Evolutionary conservation across 1,140 invertebrate species (phyloP), one percentile per base, ranked within the genome.

Genomic region (Ectropis grisescens): DNA sequence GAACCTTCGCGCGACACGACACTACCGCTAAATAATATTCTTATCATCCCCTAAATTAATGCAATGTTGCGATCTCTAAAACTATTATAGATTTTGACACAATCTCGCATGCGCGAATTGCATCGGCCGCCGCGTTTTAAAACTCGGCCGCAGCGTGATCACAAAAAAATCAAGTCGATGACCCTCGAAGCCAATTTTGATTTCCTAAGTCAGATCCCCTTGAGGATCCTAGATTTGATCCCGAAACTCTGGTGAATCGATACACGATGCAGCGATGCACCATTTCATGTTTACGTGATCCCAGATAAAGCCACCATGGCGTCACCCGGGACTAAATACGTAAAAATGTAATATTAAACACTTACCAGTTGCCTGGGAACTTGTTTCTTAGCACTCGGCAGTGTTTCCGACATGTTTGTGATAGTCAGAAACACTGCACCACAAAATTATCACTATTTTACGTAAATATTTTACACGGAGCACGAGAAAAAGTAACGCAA

Each of bases 231-330:
- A 41, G 27, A 58, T 51, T 22, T 46, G 54, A 37, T 61, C 52
- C 51, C 38, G 33, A 59, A 66, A 62, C 41, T 71, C 65, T 65
- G 36, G 51, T 53, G 62, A 68, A 81, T 78, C 76, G 65, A 81
- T 81, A 78, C 62, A 75, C 72, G 64, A 78, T 81, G 76, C 72
- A 81, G 67, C 67, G 71, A 74, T 81, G 76, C 76, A 81, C 76
- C 76, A 78, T 81, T 78, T 79, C 78, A 76, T 82, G 80, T 82
- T 82, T 82, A 82, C 80, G 80, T 82, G 80, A 82, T 82, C 80
- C 71, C 67, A 80, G 75, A 82, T 82, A 82, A 82, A 82, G 78
- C 80, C 76, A 82, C 80, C 80, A 82, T 82, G 80, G 80, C 80
- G 80, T 82, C 80, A 82, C 76, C 70, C 76, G 72, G 74, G 74